A percentile compares a stretch with the other conserved stretches of the same genome.
Conservation (phyloP, 2,113 vertebrate species). For the Genyomyrus donnyi region DNA sequence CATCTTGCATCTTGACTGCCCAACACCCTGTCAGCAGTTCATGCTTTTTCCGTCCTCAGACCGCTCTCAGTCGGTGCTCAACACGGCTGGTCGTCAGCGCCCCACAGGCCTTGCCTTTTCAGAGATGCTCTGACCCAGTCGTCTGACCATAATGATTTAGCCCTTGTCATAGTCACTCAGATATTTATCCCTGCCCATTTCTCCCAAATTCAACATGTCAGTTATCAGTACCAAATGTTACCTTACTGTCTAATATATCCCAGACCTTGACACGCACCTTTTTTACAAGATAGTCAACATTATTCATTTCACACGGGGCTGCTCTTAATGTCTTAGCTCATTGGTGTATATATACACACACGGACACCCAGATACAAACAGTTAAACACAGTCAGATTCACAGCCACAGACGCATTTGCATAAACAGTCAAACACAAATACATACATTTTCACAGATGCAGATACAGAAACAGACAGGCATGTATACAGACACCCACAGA, state of each 20-base stretch:
- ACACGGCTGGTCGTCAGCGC: background rate
- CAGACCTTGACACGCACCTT: background rate
- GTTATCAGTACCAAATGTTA: background rate
- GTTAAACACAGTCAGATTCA: background rate
- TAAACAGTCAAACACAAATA: background rate
- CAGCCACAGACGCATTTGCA: background rate
- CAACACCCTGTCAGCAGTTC: background rate
- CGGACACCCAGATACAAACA: background rate
- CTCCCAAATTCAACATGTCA: background rate
- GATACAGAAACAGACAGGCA: background rate
- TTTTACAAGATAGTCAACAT: background rate
- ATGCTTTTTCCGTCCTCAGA: background rate
- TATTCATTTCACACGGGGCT: background rate
- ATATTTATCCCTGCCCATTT: background rate
- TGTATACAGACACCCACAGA: background rate
- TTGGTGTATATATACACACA: background rate
- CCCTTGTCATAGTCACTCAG: background rate
- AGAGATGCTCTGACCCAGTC: background rate
- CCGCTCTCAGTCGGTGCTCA: background rate
- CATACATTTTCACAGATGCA: background rate
- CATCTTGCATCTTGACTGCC: background rate
- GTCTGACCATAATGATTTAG: background rate
- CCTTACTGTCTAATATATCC: background rate
- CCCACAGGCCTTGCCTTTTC: background rate
- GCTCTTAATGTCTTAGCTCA: background rate